Base-by-base conservation (phyloP, 2,797 vertebrate species). In the Enteromius unitaeniatus region DNA sequence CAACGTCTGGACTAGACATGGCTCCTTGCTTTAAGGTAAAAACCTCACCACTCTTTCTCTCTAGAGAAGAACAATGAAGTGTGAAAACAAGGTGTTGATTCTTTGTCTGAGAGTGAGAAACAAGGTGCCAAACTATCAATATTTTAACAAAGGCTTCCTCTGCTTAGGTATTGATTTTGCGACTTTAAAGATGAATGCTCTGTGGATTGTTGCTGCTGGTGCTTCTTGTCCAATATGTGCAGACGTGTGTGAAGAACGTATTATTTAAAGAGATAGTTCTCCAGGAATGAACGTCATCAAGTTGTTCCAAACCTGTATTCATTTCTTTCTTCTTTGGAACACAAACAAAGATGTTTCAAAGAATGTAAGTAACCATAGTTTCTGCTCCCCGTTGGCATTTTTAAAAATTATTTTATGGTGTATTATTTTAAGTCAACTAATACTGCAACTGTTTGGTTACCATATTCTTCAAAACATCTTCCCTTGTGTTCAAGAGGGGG, bases 21-120 rank as follows among this genome's bases (percentile, higher is more conserved):
- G 89, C 91, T 62, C 91, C 88, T 78, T 92, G 86, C 78, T 93
- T 92, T 80, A 92, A 91, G 92, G 91, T 93, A 82, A 92, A 49
- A 37, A 53, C 10, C 58, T 72, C 68, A 55, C 45, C 28, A 40
- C 68, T n/a, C 31, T 42, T 68, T 58, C 67, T 26, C 26, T 73
- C 51, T n/a, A 37, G 68, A 42, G 40, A 73, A 72, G 14, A n/a
- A 53, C 42, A 34, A 76, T 47, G 19, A 49, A 58, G 69, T 9
- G 34, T 34, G 5, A 62, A 49, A 78, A 78, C 51, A 47, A 21
- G 9, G n/a, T 79, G 72, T 72, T 37, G 45, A 79, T 58, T 68
- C 19, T 21, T 74, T 81, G 21, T 55, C 70, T 45, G 34, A 45
- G 15, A 74, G 45, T 28, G 17, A 37, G 55, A 49, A 82, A 75